Evolutionary conservation across 2,888 invertebrate genomes (phyloP).

Genomic region (Tachina fera): DNA sequence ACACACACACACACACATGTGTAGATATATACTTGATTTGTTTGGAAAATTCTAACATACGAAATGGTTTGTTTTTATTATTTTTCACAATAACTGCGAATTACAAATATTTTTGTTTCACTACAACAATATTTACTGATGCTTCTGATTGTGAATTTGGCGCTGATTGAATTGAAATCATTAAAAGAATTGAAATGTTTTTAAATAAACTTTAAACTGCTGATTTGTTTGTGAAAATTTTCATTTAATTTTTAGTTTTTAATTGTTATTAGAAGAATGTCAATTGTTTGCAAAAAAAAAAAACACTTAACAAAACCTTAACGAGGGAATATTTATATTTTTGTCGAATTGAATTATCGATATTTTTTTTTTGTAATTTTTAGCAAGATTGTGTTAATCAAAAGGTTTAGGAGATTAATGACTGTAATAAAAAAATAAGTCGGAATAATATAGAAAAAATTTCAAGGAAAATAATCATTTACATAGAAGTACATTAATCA

Average conservation of each 20-base stretch:
- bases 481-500: too few species aligned
- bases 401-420: constrained; percentile 14
- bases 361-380: not conserved
- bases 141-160: constrained; percentile 23
- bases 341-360: not conserved
- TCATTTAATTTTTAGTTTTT: constrained; percentile 20
- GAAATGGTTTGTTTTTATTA: constrained; percentile 16
- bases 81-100: constrained; percentile 1
- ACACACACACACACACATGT: not conserved
- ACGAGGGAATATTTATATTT: not conserved
- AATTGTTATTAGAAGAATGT: constrained; percentile 25
- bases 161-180: constrained; percentile 43
- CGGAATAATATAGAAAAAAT: not conserved
- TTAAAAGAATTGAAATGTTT: constrained; percentile 19
- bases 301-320: not conserved
- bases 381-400: constrained; percentile 11
- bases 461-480: not conserved
- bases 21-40: not conserved
- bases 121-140: constrained; percentile 4
- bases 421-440: not conserved
- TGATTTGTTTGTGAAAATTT: constrained; percentile 56
- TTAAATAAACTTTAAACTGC: constrained; percentile 33
- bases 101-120: constrained; percentile 1
- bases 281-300: constrained; percentile 16
- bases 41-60: constrained; percentile 18